These are phyloP conservation scores for Hylaeus anthracinus DNA, from an alignment of 1,140 invertebrate genomes.

Conservation along the genomic window DNA sequence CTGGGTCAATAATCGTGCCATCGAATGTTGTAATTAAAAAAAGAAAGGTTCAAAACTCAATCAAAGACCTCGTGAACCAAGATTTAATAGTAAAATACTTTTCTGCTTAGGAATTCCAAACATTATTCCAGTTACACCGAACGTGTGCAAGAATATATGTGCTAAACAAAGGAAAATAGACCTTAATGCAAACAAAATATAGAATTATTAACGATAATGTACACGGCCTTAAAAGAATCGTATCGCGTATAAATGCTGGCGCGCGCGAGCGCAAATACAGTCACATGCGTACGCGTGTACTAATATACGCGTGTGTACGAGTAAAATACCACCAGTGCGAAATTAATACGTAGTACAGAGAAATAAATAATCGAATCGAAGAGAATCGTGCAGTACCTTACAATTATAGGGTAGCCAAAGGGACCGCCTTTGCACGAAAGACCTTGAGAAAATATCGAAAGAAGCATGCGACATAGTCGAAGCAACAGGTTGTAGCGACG, in stretches of 20 bases:
- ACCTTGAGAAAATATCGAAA: neutral
- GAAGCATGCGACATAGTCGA: conserved; percentile 18
- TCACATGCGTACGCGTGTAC: neutral
- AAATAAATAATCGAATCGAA: neutral
- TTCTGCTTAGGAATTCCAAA: neutral
- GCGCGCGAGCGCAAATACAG: neutral
- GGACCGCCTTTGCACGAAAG: neutral
- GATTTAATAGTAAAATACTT: neutral
- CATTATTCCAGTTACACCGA: conserved; percentile 16
- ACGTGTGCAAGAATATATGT: neutral
- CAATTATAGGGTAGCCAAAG: neutral
- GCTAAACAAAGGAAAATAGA: neutral
- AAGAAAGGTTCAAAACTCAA: no score
- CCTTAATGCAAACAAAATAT: neutral
- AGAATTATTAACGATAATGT: neutral
- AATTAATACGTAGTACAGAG: neutral
- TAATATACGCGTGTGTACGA: neutral
- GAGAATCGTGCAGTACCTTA: neutral
- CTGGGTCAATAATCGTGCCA: neutral
- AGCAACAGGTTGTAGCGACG: conserved; percentile 62
- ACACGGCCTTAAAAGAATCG: neutral
- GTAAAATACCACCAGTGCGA: neutral
- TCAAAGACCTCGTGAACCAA: no score
- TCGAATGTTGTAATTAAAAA: neutral
- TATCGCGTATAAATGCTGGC: neutral